Conservation (phyloP, 2,113 vertebrate species). For the Corvus moneduloides region DNA sequence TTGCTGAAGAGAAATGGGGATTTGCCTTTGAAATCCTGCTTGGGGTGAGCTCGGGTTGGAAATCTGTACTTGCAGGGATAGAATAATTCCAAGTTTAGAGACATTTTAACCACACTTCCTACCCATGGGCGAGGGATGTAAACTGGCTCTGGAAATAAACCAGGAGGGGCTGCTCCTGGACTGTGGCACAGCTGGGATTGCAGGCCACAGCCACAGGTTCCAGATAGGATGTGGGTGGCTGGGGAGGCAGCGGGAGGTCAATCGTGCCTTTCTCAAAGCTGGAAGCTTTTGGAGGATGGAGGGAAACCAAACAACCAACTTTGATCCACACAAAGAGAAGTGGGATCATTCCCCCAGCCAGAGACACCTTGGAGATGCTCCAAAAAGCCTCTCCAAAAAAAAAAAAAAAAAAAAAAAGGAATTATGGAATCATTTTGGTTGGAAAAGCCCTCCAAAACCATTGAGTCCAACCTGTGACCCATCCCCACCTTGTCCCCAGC, state of each 20-base stretch:
- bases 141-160: background rate
- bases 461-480: rapidly evolving
- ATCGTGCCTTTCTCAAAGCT: background rate
- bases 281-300: background rate
- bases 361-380: background rate
- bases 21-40: background rate
- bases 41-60: background rate
- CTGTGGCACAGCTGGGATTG: background rate
- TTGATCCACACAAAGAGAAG: background rate
- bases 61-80: background rate
- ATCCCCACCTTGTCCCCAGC: background rate
- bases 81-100: background rate
- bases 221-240: background rate
- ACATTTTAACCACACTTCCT: background rate
- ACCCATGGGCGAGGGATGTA: background rate
- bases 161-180: background rate
- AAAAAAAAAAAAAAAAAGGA: background rate
- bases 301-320: background rate
- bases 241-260: background rate
- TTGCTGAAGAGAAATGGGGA: background rate
- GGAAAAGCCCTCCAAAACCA: background rate
- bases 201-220: background rate
- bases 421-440: background rate
- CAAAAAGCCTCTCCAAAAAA: background rate
- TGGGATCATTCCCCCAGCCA: background rate